These are phyloP conservation scores for Troides helena DNA, from an alignment of 2,888 invertebrate genomes.

Conservation along the genomic window DNA sequence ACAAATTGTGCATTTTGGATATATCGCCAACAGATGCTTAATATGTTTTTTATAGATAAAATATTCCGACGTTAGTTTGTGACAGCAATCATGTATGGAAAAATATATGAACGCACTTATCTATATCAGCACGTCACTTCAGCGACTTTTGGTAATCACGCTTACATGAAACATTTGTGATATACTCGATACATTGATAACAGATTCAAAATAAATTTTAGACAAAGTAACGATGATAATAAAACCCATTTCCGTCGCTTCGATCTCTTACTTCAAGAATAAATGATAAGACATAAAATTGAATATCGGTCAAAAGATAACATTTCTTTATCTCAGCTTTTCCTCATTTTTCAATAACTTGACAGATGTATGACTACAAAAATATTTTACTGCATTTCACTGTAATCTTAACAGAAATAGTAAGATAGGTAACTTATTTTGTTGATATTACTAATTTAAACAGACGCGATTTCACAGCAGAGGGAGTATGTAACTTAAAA, in stretches of 20 bases:
- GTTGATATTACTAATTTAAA: neutral
- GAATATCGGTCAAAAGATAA: slow-evolving; percentile 3
- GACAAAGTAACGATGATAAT: neutral
- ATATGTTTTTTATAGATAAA: too few species aligned
- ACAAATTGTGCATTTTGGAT: too few species aligned
- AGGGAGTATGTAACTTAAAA: too few species aligned
- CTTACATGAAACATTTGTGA: neutral
- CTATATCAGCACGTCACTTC: neutral
- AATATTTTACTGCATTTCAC: neutral
- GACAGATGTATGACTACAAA: neutral
- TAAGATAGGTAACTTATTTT: neutral
- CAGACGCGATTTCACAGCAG: too few species aligned
- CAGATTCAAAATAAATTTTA: neutral
- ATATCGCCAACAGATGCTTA: too few species aligned
- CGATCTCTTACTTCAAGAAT: neutral
- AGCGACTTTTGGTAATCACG: neutral
- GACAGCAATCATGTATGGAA: neutral
- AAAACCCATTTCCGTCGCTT: neutral
- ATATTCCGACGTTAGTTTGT: neutral
- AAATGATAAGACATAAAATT: neutral
- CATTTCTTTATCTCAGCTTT: neutral
- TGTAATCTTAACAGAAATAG: neutral
- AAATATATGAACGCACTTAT: neutral
- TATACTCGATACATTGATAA: neutral
- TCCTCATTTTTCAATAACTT: neutral